Conservation (phyloP, 2,113 vertebrate genomes). For the Pampusana beccarii region DNA sequence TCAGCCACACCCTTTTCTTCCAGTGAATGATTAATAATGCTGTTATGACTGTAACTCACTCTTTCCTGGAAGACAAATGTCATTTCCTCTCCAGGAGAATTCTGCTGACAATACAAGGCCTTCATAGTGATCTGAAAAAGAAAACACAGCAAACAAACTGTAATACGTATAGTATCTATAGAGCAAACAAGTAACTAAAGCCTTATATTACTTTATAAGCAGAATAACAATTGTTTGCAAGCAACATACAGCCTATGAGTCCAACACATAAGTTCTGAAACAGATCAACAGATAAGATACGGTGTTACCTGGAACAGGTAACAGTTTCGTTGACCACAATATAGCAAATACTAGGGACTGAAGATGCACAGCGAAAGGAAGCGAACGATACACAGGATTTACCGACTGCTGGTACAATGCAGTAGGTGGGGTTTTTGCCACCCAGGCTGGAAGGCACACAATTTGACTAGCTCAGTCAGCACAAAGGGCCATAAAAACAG, state of each 20-base stretch:
- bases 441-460: neutral
- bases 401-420: neutral
- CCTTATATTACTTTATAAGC: neutral
- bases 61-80: slow-evolving; percentile 84
- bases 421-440: neutral
- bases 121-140: slow-evolving; percentile 79
- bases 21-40: neutral
- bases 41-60: slow-evolving; percentile 61
- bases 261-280: neutral
- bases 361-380: neutral
- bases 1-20: neutral
- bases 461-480: neutral
- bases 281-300: neutral
- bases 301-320: neutral
- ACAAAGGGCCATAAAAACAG: neutral
- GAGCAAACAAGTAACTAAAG: neutral
- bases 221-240: neutral
- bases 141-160: neutral
- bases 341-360: neutral
- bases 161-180: neutral
- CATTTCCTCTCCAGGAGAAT: slow-evolving; percentile 73
- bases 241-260: neutral
- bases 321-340: neutral
- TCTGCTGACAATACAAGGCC: slow-evolving; percentile 81
- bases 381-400: neutral